Percentiles rank a stretch among this genome's conserved stretches.
These are phyloP conservation scores for Andrena bucephala DNA, from an alignment of 2,888 invertebrate species.

Conservation along the genomic window DNA sequence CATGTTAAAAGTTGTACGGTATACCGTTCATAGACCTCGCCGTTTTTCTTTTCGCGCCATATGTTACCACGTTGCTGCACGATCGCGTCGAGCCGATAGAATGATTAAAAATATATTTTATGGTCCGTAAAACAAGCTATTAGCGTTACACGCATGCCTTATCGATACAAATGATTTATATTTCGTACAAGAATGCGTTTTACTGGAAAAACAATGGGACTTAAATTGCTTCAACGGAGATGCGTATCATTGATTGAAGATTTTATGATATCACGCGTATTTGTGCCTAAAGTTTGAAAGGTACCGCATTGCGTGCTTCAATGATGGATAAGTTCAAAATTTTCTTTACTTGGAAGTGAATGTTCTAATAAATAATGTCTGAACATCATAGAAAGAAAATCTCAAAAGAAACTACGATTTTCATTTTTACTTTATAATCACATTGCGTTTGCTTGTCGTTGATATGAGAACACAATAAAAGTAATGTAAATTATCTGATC, in stretches of 20 bases:
- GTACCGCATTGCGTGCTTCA: not conserved
- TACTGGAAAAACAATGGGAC: not conserved
- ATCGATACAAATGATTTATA: constrained; percentile 34
- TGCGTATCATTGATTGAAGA: not conserved
- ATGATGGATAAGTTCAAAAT: not conserved
- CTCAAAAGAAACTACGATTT: not conserved
- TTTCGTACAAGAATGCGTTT: constrained; percentile 21
- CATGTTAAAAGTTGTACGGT: not conserved
- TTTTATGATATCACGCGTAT: not conserved
- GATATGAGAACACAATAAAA: not conserved
- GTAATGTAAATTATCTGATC: not conserved
- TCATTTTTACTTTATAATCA: not conserved
- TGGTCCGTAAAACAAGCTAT: constrained; percentile 44
- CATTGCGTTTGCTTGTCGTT: too few relatives aligned
- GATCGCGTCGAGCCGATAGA: constrained; percentile 24
- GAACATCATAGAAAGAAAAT: not conserved
- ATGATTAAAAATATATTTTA: constrained; percentile 42
- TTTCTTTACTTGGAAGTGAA: not conserved
- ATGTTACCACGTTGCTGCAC: constrained; percentile 1
- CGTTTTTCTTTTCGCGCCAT: constrained; percentile 17
- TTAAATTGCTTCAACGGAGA: not conserved
- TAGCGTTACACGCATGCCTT: constrained; percentile 30
- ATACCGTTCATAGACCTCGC: constrained; percentile 4
- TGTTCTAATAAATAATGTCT: not conserved
- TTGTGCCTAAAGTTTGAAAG: not conserved